Evolutionary conservation across 1,140 invertebrate species (phyloP), one percentile per base, ranked within the genome.

Genomic region (Melanaphis sacchari): DNA sequence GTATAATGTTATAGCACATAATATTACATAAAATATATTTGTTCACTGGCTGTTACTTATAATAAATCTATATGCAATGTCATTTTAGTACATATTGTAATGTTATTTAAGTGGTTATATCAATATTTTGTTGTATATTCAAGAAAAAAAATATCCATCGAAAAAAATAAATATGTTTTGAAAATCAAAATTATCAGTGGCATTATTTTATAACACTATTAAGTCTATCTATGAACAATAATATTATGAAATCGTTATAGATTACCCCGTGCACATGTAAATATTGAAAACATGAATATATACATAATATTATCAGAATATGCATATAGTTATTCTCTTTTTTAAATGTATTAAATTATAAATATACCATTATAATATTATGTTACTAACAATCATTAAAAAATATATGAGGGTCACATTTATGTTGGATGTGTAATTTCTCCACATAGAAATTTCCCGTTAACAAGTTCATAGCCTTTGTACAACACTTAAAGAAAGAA

Each of bases 401-500:
- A 49, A 36, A 43, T 88, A 26, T 40, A n/a, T 40, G n/a, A 88
- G 41, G 82, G 38, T 88, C 43, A n/a, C 15, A 87, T 21, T 88
- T 38, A 26, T 36, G 46, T 38, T 54, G 21, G 46, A 89, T 38
- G 49, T 89, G 22, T 40, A 89, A 89, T 54, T 52, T 54, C 40
- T 52, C 46, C 88, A 11, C 15, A 21, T 40, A 22, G 36, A 89
- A 54, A 38, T 54, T 54, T 40, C 46, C 88, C 31, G 88, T 22
- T 26, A 89, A 89, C 36, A 89, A 89, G 88, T 89, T 38, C 59
- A 5, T n/a, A 49, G 43, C 43, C 43, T 92, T 84, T 92, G 43
- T 92, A 22, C 76, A 92, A 92, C 91, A 92, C 91, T 92, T 92
- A 92, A 92, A 41, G 41, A 82, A 92, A 38, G 31, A 92, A 82